Conservation (phyloP, 2,113 vertebrate genomes). For the Pelecanus crispus region DNA sequence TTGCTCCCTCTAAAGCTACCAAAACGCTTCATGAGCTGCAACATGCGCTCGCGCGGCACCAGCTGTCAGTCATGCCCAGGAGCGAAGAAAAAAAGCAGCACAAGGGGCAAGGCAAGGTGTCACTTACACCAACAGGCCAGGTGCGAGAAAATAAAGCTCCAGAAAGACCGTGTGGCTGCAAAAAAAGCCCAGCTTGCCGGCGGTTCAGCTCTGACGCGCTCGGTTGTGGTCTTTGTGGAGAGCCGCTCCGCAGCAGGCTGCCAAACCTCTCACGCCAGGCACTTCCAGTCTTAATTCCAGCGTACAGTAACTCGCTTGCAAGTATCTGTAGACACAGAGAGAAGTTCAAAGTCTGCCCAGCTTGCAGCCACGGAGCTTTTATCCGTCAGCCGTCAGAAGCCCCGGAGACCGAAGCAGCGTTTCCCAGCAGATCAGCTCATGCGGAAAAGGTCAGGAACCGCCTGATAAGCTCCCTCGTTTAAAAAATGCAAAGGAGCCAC, state of each 20-base stretch:
- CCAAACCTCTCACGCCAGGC: not conserved
- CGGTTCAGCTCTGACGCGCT: not conserved
- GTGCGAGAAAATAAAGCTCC: not conserved
- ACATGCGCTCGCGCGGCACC: not conserved
- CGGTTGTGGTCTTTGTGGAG: not conserved
- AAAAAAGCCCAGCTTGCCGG: not conserved
- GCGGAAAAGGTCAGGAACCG: constrained; percentile 35
- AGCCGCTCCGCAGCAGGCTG: not conserved
- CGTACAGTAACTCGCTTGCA: not conserved
- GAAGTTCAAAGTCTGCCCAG: constrained; percentile 35
- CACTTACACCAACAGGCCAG: not conserved
- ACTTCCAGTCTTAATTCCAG: not conserved
- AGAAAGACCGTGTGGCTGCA: not conserved
- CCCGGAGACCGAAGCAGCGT: not conserved
- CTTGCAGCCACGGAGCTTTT: not conserved
- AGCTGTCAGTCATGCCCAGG: constrained; percentile 57
- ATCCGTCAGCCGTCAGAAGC: constrained; percentile 36
- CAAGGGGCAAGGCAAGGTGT: not conserved
- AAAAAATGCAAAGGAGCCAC: constrained; percentile 22
- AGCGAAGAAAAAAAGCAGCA: not conserved
- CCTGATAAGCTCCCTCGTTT: constrained; percentile 3
- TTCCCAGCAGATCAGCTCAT: constrained; percentile 36
- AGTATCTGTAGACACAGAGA: not conserved
- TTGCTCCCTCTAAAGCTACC: constrained; percentile 89
- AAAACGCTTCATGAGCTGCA: constrained; percentile 90